Conservation (phyloP, 2,113 vertebrate species). For the Myrmecobius fasciatus region DNA sequence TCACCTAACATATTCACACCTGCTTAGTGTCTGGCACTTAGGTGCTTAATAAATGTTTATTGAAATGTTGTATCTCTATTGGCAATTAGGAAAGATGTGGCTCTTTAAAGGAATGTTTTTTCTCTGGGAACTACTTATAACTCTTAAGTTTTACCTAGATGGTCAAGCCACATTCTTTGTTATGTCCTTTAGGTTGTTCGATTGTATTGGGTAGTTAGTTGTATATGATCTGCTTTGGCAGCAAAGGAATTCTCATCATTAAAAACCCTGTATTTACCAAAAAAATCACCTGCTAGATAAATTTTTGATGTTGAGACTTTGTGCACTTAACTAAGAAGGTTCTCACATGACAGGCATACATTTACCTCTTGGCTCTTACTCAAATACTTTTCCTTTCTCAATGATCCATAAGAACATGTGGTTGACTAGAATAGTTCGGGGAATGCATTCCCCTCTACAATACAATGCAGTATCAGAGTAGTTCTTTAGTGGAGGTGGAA, state of each 20-base stretch:
- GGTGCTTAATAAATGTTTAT: neutral
- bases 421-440: neutral
- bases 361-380: neutral
- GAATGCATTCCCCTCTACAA: neutral
- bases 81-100: neutral
- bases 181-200: neutral
- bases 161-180: neutral
- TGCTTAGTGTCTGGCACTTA: neutral
- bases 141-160: neutral
- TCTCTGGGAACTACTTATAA: neutral
- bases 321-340: neutral
- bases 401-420: neutral
- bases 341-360: neutral
- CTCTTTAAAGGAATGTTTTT: neutral
- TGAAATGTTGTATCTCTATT: neutral
- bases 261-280: neutral
- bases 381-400: neutral
- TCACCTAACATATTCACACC: neutral
- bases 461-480: neutral
- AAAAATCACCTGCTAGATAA: neutral
- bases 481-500: neutral
- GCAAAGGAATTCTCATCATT: neutral
- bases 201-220: neutral
- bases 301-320: neutral
- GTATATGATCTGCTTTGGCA: neutral